phyloP scores from a whole-genome alignment of 2,888 invertebrate species.

The Autographa pulchrina region DNA sequence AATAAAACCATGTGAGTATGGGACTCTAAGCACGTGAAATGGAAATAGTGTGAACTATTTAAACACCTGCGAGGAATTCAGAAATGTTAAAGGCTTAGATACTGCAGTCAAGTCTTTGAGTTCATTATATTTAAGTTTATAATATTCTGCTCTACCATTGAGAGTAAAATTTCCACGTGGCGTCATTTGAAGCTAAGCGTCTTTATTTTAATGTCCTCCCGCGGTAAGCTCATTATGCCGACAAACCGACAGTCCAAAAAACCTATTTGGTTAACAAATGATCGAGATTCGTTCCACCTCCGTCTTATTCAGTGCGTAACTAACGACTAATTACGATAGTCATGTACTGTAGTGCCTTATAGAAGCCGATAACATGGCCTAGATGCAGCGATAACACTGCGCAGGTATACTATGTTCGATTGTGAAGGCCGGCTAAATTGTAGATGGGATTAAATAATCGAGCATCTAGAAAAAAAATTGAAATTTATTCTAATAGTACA shows the following conservation, averaged over 20 bases:
- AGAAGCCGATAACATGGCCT: conserved; percentile 72
- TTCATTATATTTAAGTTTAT: background rate
- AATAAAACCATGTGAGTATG: conserved; percentile 3
- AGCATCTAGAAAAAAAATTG: conserved; percentile 14
- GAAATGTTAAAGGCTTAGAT: background rate
- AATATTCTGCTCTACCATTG: background rate
- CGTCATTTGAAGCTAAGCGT: background rate
- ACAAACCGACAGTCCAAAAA: conserved; percentile 26
- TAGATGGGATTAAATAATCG: conserved; percentile 16
- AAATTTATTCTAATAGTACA: background rate
- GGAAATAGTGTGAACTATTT: conserved; percentile 8
- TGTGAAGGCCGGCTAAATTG: conserved; percentile 38
- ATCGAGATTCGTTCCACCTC: conserved; percentile 58
- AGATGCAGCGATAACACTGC: conserved; percentile 64
- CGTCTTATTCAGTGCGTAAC: conserved; percentile 49
- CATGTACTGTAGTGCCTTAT: conserved; percentile 43
- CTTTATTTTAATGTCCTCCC: conserved; percentile 25
- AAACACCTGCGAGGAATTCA: conserved; percentile 4
- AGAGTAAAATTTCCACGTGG: conserved; percentile 22
- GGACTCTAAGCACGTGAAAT: background rate
- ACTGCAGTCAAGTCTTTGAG: background rate
- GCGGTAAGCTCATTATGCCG: conserved; percentile 27
- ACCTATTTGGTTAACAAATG: conserved; percentile 62
- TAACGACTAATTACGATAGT: conserved; percentile 58
- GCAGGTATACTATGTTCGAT: conserved; percentile 25